Percentiles rank a stretch among this genome's conserved stretches.
These are phyloP conservation scores for Caenorhabditis doughertyi DNA, from an alignment of 2,888 invertebrate genomes.

Conservation along the genomic window DNA sequence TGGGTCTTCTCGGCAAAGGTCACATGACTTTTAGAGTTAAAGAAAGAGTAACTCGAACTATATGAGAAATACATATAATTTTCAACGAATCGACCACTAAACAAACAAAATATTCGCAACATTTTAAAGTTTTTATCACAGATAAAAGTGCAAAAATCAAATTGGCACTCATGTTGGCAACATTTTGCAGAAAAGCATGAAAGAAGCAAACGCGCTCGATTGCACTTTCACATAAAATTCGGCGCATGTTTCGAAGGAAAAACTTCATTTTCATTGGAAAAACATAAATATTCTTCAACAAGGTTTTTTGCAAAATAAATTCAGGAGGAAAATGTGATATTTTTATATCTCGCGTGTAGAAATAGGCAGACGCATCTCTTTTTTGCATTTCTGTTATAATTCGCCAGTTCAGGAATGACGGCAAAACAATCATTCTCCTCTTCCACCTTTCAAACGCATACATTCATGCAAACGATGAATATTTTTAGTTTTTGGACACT, in stretches of 20 bases:
- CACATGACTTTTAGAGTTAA: conserved; percentile 16
- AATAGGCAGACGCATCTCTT: too few species aligned
- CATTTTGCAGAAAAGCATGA: neutral
- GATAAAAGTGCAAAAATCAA: conserved; percentile 50
- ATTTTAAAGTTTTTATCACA: conserved; percentile 15
- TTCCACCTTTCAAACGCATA: too few species aligned
- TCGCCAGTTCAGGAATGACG: too few species aligned
- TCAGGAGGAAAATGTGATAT: too few species aligned
- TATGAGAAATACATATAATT: conserved; percentile 4
- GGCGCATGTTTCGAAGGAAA: conserved; percentile 24
- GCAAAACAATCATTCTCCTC: too few species aligned
- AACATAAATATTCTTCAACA: too few species aligned
- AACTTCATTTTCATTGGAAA: too few species aligned
- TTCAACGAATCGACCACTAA: conserved; percentile 17
- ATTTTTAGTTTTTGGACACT: too few species aligned
- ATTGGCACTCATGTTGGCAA: conserved; percentile 8
- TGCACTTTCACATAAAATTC: neutral
- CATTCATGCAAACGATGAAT: too few species aligned
- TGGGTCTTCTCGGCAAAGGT: neutral
- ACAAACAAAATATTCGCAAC: conserved; percentile 31
- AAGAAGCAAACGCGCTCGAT: conserved; percentile 8
- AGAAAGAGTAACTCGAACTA: neutral
- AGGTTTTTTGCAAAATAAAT: too few species aligned
- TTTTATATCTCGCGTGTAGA: too few species aligned
- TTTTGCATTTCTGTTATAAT: too few species aligned